Percentiles rank a stretch among this genome's conserved stretches.
Conservation (phyloP, 2,113 vertebrate species). For the Cryptomyrus ogoouensis region DNA sequence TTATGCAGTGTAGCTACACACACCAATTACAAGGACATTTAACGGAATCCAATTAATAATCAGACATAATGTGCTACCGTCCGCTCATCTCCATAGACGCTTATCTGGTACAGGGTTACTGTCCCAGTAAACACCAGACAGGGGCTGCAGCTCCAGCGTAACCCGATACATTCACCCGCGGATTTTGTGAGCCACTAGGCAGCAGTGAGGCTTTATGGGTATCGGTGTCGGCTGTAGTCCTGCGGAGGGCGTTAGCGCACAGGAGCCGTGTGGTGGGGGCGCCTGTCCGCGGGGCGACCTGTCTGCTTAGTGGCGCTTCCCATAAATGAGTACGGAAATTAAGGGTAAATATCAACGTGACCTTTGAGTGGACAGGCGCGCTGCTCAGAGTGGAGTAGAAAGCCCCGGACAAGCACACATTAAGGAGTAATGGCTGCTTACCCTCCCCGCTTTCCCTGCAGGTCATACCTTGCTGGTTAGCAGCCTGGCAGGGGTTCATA, state of each 20-base stretch:
- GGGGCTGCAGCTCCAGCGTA: neutral
- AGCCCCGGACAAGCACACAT: neutral
- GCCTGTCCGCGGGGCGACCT: neutral
- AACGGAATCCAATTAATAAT: neutral
- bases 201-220: neutral
- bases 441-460: neutral
- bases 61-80: neutral
- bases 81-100: neutral
- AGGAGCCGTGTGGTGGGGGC: too few species aligned
- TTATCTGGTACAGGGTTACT: neutral
- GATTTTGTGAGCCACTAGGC: neutral
- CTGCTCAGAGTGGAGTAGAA: neutral
- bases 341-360: slow-evolving; percentile 14
- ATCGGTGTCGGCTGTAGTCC: neutral
- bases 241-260: neutral
- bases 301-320: neutral
- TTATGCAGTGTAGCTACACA: neutral
- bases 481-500: neutral
- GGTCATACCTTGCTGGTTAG: neutral
- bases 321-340: neutral
- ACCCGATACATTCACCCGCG: neutral
- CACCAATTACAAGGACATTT: neutral
- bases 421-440: neutral
- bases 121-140: neutral
- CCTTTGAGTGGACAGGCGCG: neutral